These are phyloP conservation scores for Telmatochromis sp. DNA, from an alignment of 2,113 vertebrate species.

Conservation along the genomic window DNA sequence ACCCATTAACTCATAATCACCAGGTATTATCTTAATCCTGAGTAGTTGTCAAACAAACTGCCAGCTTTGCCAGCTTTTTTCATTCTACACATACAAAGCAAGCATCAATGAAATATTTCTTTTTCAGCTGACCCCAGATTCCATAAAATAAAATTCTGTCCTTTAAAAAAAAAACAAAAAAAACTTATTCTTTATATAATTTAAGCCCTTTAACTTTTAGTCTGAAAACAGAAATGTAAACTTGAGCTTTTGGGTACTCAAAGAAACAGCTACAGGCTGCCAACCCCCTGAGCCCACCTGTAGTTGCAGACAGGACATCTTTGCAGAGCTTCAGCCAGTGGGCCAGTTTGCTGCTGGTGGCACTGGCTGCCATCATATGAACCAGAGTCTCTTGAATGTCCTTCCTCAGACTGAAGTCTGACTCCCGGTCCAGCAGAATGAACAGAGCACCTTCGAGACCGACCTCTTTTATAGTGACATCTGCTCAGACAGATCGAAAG, in stretches of 20 bases:
- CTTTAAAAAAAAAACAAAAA: neutral
- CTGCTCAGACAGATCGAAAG: constrained; percentile 50
- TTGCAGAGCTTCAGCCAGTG: constrained; percentile 94
- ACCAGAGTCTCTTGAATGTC: constrained; percentile 87
- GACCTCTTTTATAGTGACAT: constrained; percentile 84
- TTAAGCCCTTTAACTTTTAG: neutral
- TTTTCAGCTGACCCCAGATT: neutral
- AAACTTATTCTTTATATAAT: neutral
- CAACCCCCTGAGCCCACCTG: constrained; percentile 61
- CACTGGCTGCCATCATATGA: constrained; percentile 81
- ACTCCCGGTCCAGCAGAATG: constrained; percentile 83
- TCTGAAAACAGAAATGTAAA: neutral
- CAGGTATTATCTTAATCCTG: neutral
- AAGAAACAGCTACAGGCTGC: neutral
- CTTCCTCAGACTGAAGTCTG: constrained; percentile 75
- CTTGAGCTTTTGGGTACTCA: neutral
- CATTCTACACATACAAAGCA: neutral
- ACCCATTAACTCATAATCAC: neutral
- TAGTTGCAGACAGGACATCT: constrained; percentile 86
- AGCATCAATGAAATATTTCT: neutral
- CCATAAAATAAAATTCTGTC: neutral
- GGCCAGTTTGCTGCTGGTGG: constrained; percentile 79
- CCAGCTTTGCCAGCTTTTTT: neutral
- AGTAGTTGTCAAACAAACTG: neutral
- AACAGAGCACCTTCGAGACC: constrained; percentile 90